A percentile compares a stretch with the other conserved stretches of the same genome.
These are phyloP conservation scores for Ametastegia equiseti DNA, from an alignment of 2,888 invertebrate genomes.

Conservation along the genomic window DNA sequence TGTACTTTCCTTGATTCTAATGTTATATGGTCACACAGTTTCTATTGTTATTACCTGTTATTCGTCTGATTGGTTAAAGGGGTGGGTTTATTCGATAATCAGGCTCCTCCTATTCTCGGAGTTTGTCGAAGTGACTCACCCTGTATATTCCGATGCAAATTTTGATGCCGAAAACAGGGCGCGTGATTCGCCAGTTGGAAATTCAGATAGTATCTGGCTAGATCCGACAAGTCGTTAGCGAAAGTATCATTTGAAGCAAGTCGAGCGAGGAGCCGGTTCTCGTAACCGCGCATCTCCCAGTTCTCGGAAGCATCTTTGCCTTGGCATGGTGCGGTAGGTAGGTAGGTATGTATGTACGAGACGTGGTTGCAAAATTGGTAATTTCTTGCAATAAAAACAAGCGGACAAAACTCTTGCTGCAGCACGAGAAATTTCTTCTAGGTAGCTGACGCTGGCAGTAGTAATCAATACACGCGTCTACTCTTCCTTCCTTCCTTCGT, in stretches of 20 bases:
- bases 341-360: constrained; percentile 45
- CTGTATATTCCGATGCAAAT: background rate
- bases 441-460: constrained; percentile 52
- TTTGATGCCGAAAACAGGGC: background rate
- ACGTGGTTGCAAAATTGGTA: constrained; percentile 57
- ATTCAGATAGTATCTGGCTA: background rate
- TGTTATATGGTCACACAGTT: no score
- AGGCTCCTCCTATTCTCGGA: no score
- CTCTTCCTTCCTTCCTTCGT: constrained; percentile 63
- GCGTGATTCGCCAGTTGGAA: background rate
- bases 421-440: constrained; percentile 48
- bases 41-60: no score
- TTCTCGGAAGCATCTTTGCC: background rate
- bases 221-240: constrained; percentile 16
- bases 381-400: constrained; percentile 57
- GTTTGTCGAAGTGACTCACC: no score
- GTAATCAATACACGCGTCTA: constrained; percentile 69
- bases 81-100: no score
- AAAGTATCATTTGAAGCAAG: constrained; percentile 16
- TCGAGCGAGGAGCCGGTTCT: background rate
- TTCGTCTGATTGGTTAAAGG: no score
- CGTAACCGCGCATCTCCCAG: background rate
- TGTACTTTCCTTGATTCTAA: no score
- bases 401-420: background rate
- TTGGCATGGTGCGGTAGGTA: background rate